Evolutionary conservation across 2,888 invertebrate genomes (phyloP).

Genomic region (Cryptocephalus moraei): DNA sequence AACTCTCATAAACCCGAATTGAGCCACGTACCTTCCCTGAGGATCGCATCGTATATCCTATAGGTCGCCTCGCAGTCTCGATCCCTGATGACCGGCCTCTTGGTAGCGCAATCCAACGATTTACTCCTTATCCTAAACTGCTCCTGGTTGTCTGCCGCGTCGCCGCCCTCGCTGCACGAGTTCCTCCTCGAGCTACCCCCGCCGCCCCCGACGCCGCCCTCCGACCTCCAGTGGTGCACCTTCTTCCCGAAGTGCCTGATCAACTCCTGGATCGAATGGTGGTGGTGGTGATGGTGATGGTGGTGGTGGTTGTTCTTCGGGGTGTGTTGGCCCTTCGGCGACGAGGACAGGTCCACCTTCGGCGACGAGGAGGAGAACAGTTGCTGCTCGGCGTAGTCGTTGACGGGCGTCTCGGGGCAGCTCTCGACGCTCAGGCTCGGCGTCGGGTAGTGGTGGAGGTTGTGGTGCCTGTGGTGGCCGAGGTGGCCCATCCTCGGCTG

Average conservation of each 20-base stretch:
- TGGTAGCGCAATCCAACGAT: slow-evolving; percentile 57
- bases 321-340: not conserved
- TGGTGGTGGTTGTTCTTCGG: slow-evolving; percentile 8
- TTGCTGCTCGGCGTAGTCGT: slow-evolving; percentile 16
- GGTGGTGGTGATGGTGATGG: slow-evolving; percentile 42
- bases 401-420: slow-evolving; percentile 25
- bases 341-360: slow-evolving; percentile 2
- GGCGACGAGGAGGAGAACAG: slow-evolving; percentile 1
- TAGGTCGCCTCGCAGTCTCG: slow-evolving; percentile 75
- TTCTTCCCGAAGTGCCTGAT: slow-evolving; percentile 67
- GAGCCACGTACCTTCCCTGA: slow-evolving; percentile 52
- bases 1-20: too few relatives aligned
- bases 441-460: slow-evolving; percentile 18
- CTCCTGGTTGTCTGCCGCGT: slow-evolving; percentile 45
- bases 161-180: slow-evolving; percentile 43
- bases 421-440: slow-evolving; percentile 23
- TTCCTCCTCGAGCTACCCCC: slow-evolving; percentile 21
- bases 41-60: slow-evolving; percentile 68
- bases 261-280: slow-evolving; percentile 66
- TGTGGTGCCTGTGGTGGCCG: slow-evolving; percentile 20
- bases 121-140: slow-evolving; percentile 70
- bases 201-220: slow-evolving; percentile 29
- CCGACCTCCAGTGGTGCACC: slow-evolving; percentile 60
- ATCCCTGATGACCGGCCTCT: slow-evolving; percentile 39
- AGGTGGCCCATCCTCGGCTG: slow-evolving; percentile 18